Evolutionary conservation across 2,888 invertebrate species (phyloP), one percentile per base, ranked within the genome.

Genomic region (Tetrapedia diversipes): DNA sequence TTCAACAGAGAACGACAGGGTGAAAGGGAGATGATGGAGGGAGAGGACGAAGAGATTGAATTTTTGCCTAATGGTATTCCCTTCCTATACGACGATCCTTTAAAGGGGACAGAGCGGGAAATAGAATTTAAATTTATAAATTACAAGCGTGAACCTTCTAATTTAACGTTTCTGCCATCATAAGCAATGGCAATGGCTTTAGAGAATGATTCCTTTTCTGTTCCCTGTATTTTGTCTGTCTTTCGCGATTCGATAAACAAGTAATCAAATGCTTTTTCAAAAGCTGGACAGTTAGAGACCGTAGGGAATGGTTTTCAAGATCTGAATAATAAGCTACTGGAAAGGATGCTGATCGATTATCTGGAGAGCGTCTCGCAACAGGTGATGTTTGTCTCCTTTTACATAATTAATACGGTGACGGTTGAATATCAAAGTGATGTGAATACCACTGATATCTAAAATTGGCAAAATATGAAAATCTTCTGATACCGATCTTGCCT

Each of bases 301-400:
- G 91, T 92, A 19, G 92, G 92, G 0, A 92, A 92, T 60, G 92
- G 90, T 16, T 92, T 89, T 66, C 92, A 92, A 66, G 91, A 92
- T 43, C 79, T 90, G 8, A 88, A 88, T 59, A 86, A 87, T 56
- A 89, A 88, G 57, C 67, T 86, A 27, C 75, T 90, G 32, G 86
- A 86, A 47, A 86, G 82, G 32, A 88, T 87, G 0, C 49, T 90
- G 24, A 80, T 86, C n/a, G 87, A 89, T 71, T 91, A 90, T 63
- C 37, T 89, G 27, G 84, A 89, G 45, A 86, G 71, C 54, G 51
- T 79, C 3, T 77, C 85, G 2, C 83, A 84, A 11, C 88, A 89
- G 79, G 90, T 89, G 77, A 79, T 4, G n/a, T 24, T 19, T 14
- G n/a, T 24, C 11, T 14, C 32, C 10, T 11, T 14, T 27, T 14